phyloP scores from a whole-genome alignment of 1,140 invertebrate genomes.

The Oreohelix idahoensis region DNA sequence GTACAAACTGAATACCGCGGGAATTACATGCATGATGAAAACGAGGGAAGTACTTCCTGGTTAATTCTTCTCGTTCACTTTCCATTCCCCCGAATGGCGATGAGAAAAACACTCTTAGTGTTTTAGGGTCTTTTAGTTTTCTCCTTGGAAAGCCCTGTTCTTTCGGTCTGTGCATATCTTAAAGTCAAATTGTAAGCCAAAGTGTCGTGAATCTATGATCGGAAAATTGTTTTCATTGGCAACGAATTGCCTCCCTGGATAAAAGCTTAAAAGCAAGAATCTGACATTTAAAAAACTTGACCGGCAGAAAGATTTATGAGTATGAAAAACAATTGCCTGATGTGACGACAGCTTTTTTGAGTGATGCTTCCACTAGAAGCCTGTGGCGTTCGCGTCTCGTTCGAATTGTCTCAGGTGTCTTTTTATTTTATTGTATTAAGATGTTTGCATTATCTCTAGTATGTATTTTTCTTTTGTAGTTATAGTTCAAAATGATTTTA shows the following conservation, averaged over 20 bases:
- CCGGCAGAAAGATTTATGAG: too few species aligned
- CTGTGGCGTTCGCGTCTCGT: too few species aligned
- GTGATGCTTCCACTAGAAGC: too few species aligned
- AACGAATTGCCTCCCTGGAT: neutral
- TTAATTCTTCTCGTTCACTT: constrained; percentile 66
- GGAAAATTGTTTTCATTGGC: neutral
- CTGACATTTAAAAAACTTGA: too few species aligned
- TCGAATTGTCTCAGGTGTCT: too few species aligned
- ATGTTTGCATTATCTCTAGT: too few species aligned
- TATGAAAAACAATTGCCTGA: too few species aligned
- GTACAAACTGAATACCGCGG: constrained; percentile 65
- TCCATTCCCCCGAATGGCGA: constrained; percentile 71
- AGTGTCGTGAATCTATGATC: neutral
- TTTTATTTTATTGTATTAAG: too few species aligned
- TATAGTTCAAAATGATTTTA: too few species aligned
- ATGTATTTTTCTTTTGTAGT: too few species aligned
- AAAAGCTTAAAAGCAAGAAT: neutral
- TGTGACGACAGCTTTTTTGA: too few species aligned
- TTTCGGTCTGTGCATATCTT: too few species aligned
- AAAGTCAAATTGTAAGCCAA: neutral
- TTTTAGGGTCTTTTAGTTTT: constrained; percentile 57
- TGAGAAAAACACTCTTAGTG: constrained; percentile 68
- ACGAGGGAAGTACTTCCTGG: constrained; percentile 63
- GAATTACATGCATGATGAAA: constrained; percentile 64
- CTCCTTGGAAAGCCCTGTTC: neutral